phyloP scores from a whole-genome alignment of 2,113 vertebrate species.

The Aptenodytes forsteri region DNA sequence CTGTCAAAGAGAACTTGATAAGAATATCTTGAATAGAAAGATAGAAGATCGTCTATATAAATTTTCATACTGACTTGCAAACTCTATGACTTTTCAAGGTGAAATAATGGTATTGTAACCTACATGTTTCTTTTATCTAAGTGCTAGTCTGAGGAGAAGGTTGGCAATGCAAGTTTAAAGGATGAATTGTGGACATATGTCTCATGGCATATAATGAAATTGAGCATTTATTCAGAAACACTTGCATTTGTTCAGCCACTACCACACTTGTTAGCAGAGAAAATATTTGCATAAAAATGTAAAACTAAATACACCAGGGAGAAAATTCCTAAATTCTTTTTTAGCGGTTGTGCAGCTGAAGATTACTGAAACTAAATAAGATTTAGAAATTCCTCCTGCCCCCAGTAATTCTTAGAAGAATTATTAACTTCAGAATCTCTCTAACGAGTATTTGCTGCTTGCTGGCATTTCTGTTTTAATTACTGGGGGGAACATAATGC shows the following conservation, averaged over 20 bases:
- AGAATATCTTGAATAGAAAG: background rate
- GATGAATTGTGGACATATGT: background rate
- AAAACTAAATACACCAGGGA: background rate
- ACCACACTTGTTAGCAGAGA: background rate
- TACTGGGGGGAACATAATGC: conserved; percentile 62
- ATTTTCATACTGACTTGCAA: background rate
- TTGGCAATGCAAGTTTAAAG: background rate
- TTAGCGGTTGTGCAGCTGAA: background rate
- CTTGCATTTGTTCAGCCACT: background rate
- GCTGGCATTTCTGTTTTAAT: conserved; percentile 77
- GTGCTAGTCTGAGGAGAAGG: background rate
- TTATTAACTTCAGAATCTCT: conserved; percentile 52
- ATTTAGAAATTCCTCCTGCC: background rate
- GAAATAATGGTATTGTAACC: background rate
- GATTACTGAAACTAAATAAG: conserved; percentile 13
- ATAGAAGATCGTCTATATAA: background rate
- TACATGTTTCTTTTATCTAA: background rate
- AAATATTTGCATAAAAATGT: background rate
- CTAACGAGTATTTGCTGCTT: conserved; percentile 48
- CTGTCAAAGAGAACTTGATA: background rate
- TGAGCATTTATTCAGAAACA: background rate
- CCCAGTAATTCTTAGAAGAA: conserved; percentile 18
- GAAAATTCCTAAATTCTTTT: background rate
- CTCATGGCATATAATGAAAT: background rate
- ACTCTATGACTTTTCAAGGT: background rate